These are phyloP conservation scores for Drosophila tanythrix DNA, from an alignment of 2,888 invertebrate genomes.

Conservation along the genomic window DNA sequence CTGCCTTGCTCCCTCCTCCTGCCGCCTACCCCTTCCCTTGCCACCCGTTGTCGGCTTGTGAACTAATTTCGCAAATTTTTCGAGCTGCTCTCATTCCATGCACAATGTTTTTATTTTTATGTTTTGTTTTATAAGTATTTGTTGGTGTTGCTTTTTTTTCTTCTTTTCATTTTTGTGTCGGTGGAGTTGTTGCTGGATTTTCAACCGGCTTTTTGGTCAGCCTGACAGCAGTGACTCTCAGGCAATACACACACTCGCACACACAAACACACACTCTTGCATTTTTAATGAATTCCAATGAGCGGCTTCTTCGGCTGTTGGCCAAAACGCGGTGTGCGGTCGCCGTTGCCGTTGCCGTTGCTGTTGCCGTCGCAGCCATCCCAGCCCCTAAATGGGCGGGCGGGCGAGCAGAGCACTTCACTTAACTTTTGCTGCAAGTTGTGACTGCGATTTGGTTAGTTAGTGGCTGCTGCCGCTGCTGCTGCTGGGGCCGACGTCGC, in stretches of 20 bases:
- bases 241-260: slow-evolving; percentile 31
- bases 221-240: slow-evolving; percentile 55
- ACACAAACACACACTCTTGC: slow-evolving; percentile 58
- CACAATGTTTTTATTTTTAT: slow-evolving; percentile 58
- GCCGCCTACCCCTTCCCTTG: not conserved
- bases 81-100: slow-evolving; percentile 82
- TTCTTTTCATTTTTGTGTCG: slow-evolving; percentile 38
- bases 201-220: slow-evolving; percentile 82
- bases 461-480: slow-evolving; percentile 53
- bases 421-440: slow-evolving; percentile 58
- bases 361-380: slow-evolving; percentile 42
- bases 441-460: slow-evolving; percentile 80
- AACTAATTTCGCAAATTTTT: slow-evolving; percentile 83
- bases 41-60: slow-evolving; percentile 70
- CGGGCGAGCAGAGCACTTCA: slow-evolving; percentile 69
- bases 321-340: slow-evolving; percentile 81
- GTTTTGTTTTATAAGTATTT: slow-evolving; percentile 8
- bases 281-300: slow-evolving; percentile 84
- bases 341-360: slow-evolving; percentile 69
- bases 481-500: slow-evolving; percentile 18
- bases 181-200: slow-evolving; percentile 50
- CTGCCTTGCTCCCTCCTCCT: slow-evolving; percentile 7
- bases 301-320: slow-evolving; percentile 71
- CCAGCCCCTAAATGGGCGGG: slow-evolving; percentile 76
- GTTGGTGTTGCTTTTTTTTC: slow-evolving; percentile 16